These are phyloP conservation scores for Onychorhynchus coronatus DNA, from an alignment of 2,113 vertebrate genomes.

Conservation along the genomic window DNA sequence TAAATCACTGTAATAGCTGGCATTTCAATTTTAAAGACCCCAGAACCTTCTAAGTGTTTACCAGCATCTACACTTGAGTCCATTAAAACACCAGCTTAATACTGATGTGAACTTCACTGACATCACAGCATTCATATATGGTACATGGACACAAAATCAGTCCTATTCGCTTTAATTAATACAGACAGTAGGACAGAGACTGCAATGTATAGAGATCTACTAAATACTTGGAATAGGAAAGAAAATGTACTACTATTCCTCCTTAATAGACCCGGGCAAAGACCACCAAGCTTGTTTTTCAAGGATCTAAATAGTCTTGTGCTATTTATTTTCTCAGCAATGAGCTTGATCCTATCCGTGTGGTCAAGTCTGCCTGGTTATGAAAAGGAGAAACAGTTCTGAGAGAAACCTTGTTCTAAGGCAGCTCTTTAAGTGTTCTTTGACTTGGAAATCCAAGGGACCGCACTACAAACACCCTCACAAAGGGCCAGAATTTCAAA, in stretches of 20 bases:
- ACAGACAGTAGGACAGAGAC: not conserved
- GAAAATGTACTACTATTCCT: conserved; percentile 23
- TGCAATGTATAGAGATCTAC: not conserved
- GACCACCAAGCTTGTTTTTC: conserved; percentile 25
- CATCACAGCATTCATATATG: not conserved
- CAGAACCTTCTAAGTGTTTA: not conserved
- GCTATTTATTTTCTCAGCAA: conserved; percentile 53
- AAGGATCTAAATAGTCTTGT: not conserved
- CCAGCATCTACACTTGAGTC: not conserved
- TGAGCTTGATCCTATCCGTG: conserved; percentile 19
- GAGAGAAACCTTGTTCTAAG: not conserved
- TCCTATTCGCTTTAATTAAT: not conserved
- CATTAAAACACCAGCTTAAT: not conserved
- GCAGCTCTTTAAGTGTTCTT: not conserved
- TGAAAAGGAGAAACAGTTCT: not conserved
- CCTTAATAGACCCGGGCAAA: not conserved
- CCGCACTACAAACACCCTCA: not conserved
- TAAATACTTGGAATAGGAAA: conserved; percentile 34
- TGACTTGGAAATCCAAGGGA: not conserved
- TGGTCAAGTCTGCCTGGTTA: conserved; percentile 2
- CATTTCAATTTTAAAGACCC: not conserved
- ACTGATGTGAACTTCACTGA: not conserved
- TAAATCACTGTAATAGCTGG: not conserved
- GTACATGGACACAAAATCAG: not conserved
- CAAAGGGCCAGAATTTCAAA: not conserved